These are phyloP conservation scores for Nixonia krombeini DNA, from an alignment of 1,140 invertebrate genomes.

Conservation along the genomic window DNA sequence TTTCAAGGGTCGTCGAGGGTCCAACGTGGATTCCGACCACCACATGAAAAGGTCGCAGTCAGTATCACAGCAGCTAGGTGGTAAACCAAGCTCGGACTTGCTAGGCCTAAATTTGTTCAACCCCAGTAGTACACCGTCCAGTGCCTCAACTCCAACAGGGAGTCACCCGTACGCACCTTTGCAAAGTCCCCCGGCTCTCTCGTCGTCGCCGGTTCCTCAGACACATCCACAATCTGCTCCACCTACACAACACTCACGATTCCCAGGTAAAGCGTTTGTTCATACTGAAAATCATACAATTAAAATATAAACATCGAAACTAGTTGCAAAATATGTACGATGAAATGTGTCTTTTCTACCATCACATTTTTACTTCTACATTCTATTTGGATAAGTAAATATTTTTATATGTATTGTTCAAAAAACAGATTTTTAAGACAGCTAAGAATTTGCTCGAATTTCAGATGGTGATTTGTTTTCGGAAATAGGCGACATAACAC, in stretches of 20 bases:
- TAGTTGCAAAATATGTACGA: too few relatives aligned
- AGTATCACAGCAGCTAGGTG: slow-evolving; percentile 81
- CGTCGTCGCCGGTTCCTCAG: slow-evolving; percentile 62
- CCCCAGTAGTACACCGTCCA: slow-evolving; percentile 80
- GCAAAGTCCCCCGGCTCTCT: slow-evolving; percentile 77
- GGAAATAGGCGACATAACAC: slow-evolving; percentile 84
- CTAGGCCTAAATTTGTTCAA: slow-evolving; percentile 85
- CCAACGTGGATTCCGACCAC: slow-evolving; percentile 76
- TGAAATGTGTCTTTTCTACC: too few relatives aligned
- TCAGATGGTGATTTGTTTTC: slow-evolving; percentile 86
- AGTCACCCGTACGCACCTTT: slow-evolving; percentile 86
- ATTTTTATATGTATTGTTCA: too few relatives aligned
- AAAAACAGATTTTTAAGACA: too few relatives aligned
- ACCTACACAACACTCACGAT: slow-evolving; percentile 60
- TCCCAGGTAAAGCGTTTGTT: slow-evolving; percentile 54
- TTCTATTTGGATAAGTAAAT: too few relatives aligned
- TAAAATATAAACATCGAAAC: neutral
- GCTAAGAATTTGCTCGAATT: slow-evolving; percentile 24
- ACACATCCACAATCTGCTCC: slow-evolving; percentile 63
- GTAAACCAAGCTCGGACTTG: slow-evolving; percentile 86
- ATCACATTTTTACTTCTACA: too few relatives aligned
- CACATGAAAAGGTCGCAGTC: slow-evolving; percentile 85
- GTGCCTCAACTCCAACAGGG: slow-evolving; percentile 89
- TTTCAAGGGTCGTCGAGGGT: slow-evolving; percentile 72
- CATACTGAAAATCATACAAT: neutral